Evolutionary conservation across 2,797 vertebrate species (phyloP).

Genomic region (Allobates femoralis): DNA sequence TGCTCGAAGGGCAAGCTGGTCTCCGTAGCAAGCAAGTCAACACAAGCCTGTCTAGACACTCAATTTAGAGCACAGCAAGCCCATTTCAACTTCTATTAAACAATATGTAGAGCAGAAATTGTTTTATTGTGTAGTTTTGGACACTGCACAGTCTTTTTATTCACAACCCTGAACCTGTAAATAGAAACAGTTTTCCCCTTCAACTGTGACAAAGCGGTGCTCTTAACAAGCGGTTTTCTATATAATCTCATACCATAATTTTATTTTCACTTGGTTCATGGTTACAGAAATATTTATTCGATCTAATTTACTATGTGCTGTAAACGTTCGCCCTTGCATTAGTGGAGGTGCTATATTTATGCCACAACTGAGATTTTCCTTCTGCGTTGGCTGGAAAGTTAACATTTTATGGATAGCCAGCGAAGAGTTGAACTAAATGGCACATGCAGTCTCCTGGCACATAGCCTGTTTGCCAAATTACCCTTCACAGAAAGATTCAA

Average conservation of each 20-base stretch:
- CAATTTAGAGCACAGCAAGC: conserved; percentile 66
- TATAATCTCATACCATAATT: conserved; percentile 58
- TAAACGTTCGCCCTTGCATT: conserved; percentile 59
- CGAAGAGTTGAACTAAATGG: conserved; percentile 62
- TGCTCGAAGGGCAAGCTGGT: conserved; percentile 52
- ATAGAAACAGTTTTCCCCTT: conserved; percentile 66
- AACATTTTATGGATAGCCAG: conserved; percentile 50
- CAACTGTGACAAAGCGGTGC: conserved; percentile 63
- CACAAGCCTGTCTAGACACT: conserved; percentile 73
- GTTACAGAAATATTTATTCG: conserved; percentile 63
- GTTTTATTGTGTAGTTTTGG: conserved; percentile 66
- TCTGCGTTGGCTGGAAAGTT: conserved; percentile 56
- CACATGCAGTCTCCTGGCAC: conserved; percentile 29
- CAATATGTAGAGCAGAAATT: conserved; percentile 64
- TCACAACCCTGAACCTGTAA: conserved; percentile 66
- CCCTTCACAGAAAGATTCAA: conserved; percentile 12
- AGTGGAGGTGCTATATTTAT: conserved; percentile 59
- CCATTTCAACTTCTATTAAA: conserved; percentile 67
- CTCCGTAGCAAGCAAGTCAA: conserved; percentile 54
- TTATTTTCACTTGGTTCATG: conserved; percentile 51
- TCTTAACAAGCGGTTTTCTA: conserved; percentile 61
- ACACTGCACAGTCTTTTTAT: conserved; percentile 65
- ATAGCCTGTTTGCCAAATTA: conserved; percentile 21
- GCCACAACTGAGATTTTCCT: conserved; percentile 64
- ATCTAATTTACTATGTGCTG: conserved; percentile 60